phyloP scores from a whole-genome alignment of 1,140 invertebrate genomes.

The Papilio polyxenes region DNA sequence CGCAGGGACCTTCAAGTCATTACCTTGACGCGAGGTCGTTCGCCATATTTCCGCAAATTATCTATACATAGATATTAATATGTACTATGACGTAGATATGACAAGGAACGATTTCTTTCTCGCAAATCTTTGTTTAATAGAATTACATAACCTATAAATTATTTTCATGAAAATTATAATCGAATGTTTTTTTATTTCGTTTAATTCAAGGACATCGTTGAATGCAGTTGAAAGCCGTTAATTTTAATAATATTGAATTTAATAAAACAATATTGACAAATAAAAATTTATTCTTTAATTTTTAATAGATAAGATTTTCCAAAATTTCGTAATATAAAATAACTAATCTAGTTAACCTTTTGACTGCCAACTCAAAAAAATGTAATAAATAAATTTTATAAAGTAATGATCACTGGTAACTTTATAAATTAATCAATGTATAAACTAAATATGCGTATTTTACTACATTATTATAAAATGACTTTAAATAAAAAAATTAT shows the following conservation, averaged over 20 bases:
- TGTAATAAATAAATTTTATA: background rate
- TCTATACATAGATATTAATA: background rate
- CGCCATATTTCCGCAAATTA: constrained; percentile 37
- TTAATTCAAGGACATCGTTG: too few species aligned
- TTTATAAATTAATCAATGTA: background rate
- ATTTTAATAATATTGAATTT: too few species aligned
- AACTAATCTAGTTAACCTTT: background rate
- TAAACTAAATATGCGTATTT: too few species aligned
- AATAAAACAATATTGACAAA: background rate
- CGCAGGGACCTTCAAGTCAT: constrained; percentile 36
- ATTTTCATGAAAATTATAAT: too few species aligned
- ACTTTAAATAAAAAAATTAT: too few species aligned
- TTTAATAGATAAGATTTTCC: background rate
- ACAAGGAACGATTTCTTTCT: background rate
- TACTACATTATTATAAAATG: too few species aligned
- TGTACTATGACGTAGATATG: background rate
- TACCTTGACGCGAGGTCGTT: constrained; percentile 39
- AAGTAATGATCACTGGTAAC: background rate
- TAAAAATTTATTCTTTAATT: background rate
- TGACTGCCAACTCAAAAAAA: background rate
- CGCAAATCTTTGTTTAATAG: background rate
- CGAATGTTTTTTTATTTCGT: too few species aligned
- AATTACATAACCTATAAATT: too few species aligned
- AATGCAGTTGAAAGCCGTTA: too few species aligned
- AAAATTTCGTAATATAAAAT: background rate